Evolutionary conservation across 2,888 invertebrate species (phyloP).

Genomic region (Mesoligia furuncula): DNA sequence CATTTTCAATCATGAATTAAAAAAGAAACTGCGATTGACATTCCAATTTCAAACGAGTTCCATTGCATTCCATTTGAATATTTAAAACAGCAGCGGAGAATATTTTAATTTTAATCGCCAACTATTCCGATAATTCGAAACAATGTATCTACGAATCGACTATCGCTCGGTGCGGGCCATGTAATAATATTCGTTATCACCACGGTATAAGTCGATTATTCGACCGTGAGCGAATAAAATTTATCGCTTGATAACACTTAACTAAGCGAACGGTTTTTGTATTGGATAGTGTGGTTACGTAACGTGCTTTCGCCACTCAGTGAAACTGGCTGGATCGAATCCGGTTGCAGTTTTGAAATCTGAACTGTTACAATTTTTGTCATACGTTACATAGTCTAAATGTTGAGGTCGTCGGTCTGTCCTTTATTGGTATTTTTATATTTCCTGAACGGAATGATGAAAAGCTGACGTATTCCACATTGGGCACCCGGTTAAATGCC

Average conservation of each 20-base stretch:
- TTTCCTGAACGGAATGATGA: constrained; percentile 5
- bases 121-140: constrained; percentile 66
- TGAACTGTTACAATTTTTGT: constrained; percentile 67
- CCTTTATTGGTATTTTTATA: constrained; percentile 32
- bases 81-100: constrained; percentile 40
- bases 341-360: constrained; percentile 74
- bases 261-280: constrained; percentile 72
- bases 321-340: constrained; percentile 69
- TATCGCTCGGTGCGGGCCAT: constrained; percentile 62
- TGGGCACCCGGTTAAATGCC: no score
- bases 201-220: constrained; percentile 78
- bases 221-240: constrained; percentile 81
- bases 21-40: constrained; percentile 19
- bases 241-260: constrained; percentile 81
- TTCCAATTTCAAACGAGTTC: constrained; percentile 45
- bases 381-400: constrained; percentile 64
- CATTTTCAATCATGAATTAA: constrained; percentile 1
- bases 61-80: constrained; percentile 42
- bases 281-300: constrained; percentile 72
- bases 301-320: constrained; percentile 73
- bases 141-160: constrained; percentile 63
- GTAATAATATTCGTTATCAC: constrained; percentile 77
- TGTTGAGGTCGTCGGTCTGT: constrained; percentile 70
- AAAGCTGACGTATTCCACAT: no score
- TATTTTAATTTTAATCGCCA: constrained; percentile 59